phyloP scores from a whole-genome alignment of 92 coral and sea anemone species.

The Porites rus region DNA sequence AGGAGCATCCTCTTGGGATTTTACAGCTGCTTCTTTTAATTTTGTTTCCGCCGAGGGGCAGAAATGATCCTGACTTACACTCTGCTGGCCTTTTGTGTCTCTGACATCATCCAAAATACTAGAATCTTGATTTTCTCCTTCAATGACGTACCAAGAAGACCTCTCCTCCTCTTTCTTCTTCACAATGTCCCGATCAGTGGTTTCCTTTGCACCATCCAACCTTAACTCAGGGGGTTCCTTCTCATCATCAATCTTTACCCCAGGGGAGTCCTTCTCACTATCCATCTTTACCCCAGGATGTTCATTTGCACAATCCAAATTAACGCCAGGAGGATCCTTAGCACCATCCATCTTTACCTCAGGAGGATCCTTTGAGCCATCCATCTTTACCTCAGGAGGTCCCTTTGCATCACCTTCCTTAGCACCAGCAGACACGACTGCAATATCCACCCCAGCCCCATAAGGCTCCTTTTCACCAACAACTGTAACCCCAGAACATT shows the following conservation, averaged over 20 bases:
- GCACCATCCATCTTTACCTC: not conserved
- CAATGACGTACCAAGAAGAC: conserved; percentile 6
- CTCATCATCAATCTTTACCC: not conserved
- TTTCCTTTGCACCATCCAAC: not conserved
- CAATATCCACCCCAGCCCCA: not conserved
- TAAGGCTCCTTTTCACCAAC: not conserved
- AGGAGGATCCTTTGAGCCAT: not conserved
- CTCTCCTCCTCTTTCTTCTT: not conserved
- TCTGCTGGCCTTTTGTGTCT: not conserved
- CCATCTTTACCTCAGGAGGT: not conserved
- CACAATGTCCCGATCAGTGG: not conserved
- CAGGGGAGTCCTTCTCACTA: not conserved
- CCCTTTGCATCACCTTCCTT: not conserved
- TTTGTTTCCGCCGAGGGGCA: not conserved
- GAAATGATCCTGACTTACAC: not conserved
- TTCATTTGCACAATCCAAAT: not conserved
- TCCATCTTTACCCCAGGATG: not conserved
- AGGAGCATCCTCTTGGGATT: not conserved
- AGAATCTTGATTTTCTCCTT: conserved; percentile 7
- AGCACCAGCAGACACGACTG: not conserved
- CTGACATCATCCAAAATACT: not conserved
- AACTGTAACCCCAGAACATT: not conserved
- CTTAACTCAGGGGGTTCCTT: not conserved
- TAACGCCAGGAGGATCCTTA: not conserved
- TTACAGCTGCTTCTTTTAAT: conserved; percentile 10